These are phyloP conservation scores for Colossoma macropomum DNA, from an alignment of 2,113 vertebrate species.

Conservation along the genomic window DNA sequence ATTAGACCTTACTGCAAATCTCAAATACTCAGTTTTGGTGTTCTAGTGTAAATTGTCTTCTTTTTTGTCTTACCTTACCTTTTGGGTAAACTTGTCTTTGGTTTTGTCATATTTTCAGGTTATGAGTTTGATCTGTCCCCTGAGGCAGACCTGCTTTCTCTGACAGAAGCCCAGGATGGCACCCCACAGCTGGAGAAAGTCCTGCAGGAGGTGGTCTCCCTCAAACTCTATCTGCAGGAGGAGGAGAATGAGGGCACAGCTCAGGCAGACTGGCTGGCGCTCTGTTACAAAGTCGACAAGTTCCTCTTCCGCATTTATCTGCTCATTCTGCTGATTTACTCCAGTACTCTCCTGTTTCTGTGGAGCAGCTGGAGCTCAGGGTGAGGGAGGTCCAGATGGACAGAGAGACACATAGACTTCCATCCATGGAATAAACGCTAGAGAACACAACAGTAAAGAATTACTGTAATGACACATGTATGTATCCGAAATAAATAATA, in stretches of 20 bases:
- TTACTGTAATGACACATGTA: neutral
- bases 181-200: conserved; percentile 73
- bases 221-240: conserved; percentile 73
- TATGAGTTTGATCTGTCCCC: conserved; percentile 70
- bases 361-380: conserved; percentile 82
- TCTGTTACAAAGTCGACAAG: conserved; percentile 80
- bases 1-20: too few species aligned
- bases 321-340: conserved; percentile 74
- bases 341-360: conserved; percentile 78
- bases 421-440: neutral
- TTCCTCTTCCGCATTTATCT: conserved; percentile 83
- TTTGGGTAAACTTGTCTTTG: neutral
- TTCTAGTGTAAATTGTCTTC: too few species aligned
- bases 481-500: neutral
- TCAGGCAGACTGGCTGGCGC: conserved; percentile 77
- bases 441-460: neutral
- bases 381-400: conserved; percentile 51
- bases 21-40: too few species aligned
- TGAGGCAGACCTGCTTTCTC: conserved; percentile 74
- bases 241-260: conserved; percentile 67
- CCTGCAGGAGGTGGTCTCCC: conserved; percentile 76
- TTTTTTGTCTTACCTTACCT: too few species aligned
- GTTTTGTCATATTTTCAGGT: conserved; percentile 57
- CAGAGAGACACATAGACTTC: neutral
- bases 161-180: conserved; percentile 61